A percentile compares a stretch with the other conserved stretches of the same genome.
Conservation (phyloP, 2,888 invertebrate genomes). For the Caenorhabditis macrosperma region DNA sequence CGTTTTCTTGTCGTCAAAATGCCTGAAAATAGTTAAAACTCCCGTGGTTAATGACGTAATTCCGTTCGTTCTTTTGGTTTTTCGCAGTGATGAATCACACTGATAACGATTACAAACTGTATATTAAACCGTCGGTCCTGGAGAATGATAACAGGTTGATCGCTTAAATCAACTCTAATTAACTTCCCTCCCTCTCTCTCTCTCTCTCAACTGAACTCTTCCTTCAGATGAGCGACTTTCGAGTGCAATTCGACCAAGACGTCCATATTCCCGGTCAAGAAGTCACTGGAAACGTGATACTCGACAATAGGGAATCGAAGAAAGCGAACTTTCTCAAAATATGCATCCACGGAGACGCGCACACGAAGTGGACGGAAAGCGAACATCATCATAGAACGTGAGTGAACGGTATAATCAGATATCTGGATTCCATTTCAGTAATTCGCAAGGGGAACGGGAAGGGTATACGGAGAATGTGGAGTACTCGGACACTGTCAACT, state of each 20-base stretch:
- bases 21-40: not conserved
- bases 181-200: not conserved
- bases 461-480: slow-evolving; percentile 1
- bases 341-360: slow-evolving; percentile 26
- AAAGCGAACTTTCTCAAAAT: slow-evolving; percentile 17
- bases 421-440: not conserved
- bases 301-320: not conserved
- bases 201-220: not conserved
- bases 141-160: not conserved
- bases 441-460: slow-evolving; percentile 9
- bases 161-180: not conserved
- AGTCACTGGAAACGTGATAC: slow-evolving; percentile 7
- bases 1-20: not conserved
- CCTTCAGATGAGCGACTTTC: not conserved
- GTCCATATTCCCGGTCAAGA: slow-evolving; percentile 7
- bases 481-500: slow-evolving; percentile 3
- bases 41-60: not conserved
- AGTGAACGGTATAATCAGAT: not conserved
- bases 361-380: slow-evolving; percentile 24
- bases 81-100: not conserved
- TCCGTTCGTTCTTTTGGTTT: not conserved
- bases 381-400: slow-evolving; percentile 4
- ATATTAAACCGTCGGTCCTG: not conserved
- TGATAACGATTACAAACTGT: not conserved
- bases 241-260: not conserved